Evolutionary conservation across 2,888 invertebrate species (phyloP).

Genomic region (Anoncus sp.): DNA sequence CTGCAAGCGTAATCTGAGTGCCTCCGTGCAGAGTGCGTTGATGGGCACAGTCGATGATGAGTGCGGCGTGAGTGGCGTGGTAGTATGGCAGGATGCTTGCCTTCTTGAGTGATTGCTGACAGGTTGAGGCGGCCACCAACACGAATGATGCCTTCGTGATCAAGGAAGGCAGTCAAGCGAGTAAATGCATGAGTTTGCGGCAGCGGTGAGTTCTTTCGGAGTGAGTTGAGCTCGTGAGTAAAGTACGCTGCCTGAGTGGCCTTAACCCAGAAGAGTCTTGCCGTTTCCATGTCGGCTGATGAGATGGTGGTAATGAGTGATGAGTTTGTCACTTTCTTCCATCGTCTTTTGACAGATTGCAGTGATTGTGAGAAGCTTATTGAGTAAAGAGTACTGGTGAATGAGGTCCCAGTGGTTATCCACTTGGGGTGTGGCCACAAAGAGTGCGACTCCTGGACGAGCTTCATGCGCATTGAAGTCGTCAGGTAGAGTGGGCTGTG

Average conservation of each 20-base stretch:
- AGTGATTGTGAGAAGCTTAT: slow-evolving; percentile 16
- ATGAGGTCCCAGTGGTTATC: slow-evolving; percentile 51
- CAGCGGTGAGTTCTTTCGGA: neutral
- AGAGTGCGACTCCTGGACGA: slow-evolving; percentile 27
- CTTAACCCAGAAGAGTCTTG: slow-evolving; percentile 40
- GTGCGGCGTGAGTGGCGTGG: slow-evolving; percentile 37
- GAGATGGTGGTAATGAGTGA: neutral
- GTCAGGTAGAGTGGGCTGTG: neutral
- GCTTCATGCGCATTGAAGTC: slow-evolving; percentile 14
- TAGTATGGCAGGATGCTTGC: slow-evolving; percentile 54
- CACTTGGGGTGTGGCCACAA: neutral
- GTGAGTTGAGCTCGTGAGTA: slow-evolving; percentile 5
- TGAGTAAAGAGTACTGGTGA: slow-evolving; percentile 8
- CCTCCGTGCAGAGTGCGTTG: slow-evolving; percentile 59
- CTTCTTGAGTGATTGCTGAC: slow-evolving; percentile 24
- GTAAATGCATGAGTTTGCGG: slow-evolving; percentile 20
- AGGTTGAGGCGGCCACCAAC: slow-evolving; percentile 59
- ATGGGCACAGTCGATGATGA: slow-evolving; percentile 60
- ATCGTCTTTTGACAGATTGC: slow-evolving; percentile 26
- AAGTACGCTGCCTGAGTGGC: slow-evolving; percentile 41
- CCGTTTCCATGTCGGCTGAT: neutral
- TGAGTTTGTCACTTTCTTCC: neutral
- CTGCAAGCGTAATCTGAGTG: slow-evolving; percentile 52
- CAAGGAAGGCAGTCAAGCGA: slow-evolving; percentile 60
- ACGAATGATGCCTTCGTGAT: slow-evolving; percentile 52